A percentile compares a stretch with the other conserved stretches of the same genome.
Evolutionary conservation across 2,888 invertebrate species (phyloP).

Genomic region (Ptilodon capucinus): DNA sequence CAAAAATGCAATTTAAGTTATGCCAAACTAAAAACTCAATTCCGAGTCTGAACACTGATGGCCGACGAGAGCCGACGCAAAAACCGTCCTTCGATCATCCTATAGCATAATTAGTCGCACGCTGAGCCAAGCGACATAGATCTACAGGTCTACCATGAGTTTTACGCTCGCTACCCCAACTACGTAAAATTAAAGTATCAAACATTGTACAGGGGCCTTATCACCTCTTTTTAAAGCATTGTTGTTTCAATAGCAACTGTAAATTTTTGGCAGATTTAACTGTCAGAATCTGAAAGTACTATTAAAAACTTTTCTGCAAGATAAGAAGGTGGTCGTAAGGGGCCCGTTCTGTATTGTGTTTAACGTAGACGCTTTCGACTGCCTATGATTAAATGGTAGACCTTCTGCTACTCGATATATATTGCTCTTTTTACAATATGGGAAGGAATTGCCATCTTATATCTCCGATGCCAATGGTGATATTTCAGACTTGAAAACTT

Average conservation of each 20-base stretch:
- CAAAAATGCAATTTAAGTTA: conserved; percentile 81
- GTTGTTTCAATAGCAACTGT: too few relatives aligned
- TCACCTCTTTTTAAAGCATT: too few relatives aligned
- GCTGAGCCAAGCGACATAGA: conserved; percentile 54
- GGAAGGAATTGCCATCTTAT: conserved; percentile 50
- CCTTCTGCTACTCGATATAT: conserved; percentile 29
- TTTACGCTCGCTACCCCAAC: too few relatives aligned
- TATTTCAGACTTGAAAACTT: conserved; percentile 61
- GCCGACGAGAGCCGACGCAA: conserved; percentile 42
- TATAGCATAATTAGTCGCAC: conserved; percentile 74
- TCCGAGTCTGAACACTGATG: conserved; percentile 53
- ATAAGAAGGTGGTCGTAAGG: too few relatives aligned
- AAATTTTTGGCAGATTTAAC: too few relatives aligned
- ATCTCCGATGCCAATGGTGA: conserved; percentile 57
- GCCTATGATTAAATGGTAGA: too few relatives aligned
- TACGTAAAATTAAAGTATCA: too few relatives aligned
- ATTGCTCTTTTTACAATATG: conserved; percentile 43
- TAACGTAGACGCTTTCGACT: too few relatives aligned
- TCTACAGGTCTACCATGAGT: conserved; percentile 18
- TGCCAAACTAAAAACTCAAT: conserved; percentile 72
- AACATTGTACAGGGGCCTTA: too few relatives aligned
- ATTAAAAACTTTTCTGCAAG: too few relatives aligned
- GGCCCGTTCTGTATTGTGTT: too few relatives aligned
- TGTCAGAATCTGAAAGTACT: too few relatives aligned
- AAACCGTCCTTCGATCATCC: conserved; percentile 62